Percentiles rank a stretch among this genome's conserved stretches.
These are phyloP conservation scores for Bambusicola thoracicus DNA, from an alignment of 2,113 vertebrate species.

Conservation along the genomic window DNA sequence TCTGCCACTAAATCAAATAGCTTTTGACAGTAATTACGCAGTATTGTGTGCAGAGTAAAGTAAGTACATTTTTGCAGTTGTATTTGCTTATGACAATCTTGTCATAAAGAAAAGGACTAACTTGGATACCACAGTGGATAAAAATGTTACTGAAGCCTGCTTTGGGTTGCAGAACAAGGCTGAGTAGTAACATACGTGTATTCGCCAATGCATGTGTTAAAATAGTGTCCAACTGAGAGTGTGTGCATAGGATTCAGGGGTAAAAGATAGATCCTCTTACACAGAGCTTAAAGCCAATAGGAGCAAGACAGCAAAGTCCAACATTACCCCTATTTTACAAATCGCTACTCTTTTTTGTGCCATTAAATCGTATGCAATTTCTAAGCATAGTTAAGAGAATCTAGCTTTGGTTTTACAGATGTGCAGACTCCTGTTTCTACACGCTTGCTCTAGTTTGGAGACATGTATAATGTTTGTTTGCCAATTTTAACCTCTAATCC, in stretches of 20 bases:
- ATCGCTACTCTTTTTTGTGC: neutral
- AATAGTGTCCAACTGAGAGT: neutral
- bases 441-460: neutral
- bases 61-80: neutral
- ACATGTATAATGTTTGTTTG: no score
- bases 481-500: neutral
- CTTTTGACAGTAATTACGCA: slow-evolving; percentile 27
- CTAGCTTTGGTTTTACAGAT: neutral
- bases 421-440: neutral
- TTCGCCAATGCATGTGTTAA: neutral
- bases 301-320: no score
- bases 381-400: neutral
- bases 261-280: neutral
- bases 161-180: neutral
- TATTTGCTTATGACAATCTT: neutral
- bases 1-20: slow-evolving; percentile 43
- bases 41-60: neutral
- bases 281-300: neutral
- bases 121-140: neutral
- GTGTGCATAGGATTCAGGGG: neutral
- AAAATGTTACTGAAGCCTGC: neutral
- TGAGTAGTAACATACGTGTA: fast-evolving
- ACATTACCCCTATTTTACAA: neutral
- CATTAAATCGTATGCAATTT: neutral
- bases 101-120: neutral